Evolutionary conservation across 2,797 vertebrate species (phyloP).

Genomic region (Melanotaenia pygmaea): DNA sequence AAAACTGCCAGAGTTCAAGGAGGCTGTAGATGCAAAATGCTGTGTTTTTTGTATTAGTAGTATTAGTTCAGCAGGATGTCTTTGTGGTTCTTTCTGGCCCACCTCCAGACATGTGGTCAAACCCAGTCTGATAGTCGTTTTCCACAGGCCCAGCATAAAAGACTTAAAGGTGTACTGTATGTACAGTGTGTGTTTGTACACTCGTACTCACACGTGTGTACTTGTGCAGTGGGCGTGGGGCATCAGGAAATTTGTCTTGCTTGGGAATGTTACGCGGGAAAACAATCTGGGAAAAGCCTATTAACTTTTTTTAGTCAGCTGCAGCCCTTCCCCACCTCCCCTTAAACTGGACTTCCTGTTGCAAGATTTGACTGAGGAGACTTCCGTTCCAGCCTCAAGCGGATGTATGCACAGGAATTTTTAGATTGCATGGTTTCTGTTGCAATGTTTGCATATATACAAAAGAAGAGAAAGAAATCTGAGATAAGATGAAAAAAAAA

Average conservation of each 20-base stretch:
- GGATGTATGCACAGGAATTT: slow-evolving; percentile 39
- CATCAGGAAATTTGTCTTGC: slow-evolving; percentile 74
- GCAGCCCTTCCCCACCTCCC: slow-evolving; percentile 50
- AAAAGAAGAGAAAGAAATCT: slow-evolving; percentile 33
- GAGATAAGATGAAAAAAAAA: neutral
- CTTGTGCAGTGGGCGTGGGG: slow-evolving; percentile 48
- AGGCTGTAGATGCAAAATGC: slow-evolving; percentile 9
- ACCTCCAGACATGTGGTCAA: slow-evolving; percentile 15
- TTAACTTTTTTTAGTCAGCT: slow-evolving; percentile 43
- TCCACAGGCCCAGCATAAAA: slow-evolving; percentile 58
- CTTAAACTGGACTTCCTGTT: slow-evolving; percentile 71
- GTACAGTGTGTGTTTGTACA: slow-evolving; percentile 26
- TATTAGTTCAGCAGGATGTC: slow-evolving; percentile 16
- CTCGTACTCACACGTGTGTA: slow-evolving; percentile 13
- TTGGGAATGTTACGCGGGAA: slow-evolving; percentile 76
- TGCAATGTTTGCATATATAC: slow-evolving; percentile 38
- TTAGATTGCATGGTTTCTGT: slow-evolving; percentile 26
- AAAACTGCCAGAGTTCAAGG: neutral
- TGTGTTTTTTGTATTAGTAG: neutral
- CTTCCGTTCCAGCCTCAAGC: slow-evolving; percentile 48
- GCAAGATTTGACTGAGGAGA: slow-evolving; percentile 34
- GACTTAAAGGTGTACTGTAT: slow-evolving; percentile 9
- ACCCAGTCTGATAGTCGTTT: slow-evolving; percentile 19
- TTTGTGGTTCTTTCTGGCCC: slow-evolving; percentile 29
- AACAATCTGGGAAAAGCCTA: slow-evolving; percentile 70